Percentiles rank a stretch among this genome's conserved stretches.
Evolutionary conservation across 2,113 vertebrate species (phyloP).

Genomic region (Nestor notabilis): DNA sequence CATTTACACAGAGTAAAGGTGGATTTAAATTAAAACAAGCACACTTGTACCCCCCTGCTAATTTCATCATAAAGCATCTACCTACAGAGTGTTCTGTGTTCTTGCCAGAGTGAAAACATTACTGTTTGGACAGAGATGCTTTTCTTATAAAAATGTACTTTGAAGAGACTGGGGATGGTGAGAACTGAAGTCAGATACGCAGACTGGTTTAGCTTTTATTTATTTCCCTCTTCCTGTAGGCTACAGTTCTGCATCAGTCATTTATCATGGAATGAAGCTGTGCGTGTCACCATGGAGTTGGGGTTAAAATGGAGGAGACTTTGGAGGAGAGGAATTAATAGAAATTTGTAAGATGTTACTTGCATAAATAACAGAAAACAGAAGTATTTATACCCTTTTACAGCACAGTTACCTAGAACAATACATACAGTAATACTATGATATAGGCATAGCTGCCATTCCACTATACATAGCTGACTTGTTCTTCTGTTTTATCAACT

Average conservation of each 20-base stretch:
- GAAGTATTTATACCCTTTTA: constrained; percentile 28
- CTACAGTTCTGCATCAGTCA: constrained; percentile 12
- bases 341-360: constrained; percentile 42
- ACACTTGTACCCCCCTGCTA: background rate
- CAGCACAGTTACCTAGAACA: background rate
- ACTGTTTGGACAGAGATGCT: background rate
- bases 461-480: constrained; percentile 85
- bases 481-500: constrained; percentile 83
- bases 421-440: background rate
- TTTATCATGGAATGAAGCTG: constrained; percentile 35
- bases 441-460: background rate
- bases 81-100: background rate
- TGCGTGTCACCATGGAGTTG: background rate
- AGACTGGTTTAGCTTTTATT: constrained; percentile 53
- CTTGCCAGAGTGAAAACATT: background rate
- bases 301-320: constrained; percentile 9
- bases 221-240: constrained; percentile 27
- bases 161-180: background rate
- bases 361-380: constrained; percentile 61
- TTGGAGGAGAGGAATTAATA: constrained; percentile 30
- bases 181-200: background rate
- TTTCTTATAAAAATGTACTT: background rate
- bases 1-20: background rate
- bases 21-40: background rate
- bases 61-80: background rate